Percentiles rank a stretch among this genome's conserved stretches.
phyloP scores from a whole-genome alignment of 2,113 vertebrate genomes.

The Solea solea region DNA sequence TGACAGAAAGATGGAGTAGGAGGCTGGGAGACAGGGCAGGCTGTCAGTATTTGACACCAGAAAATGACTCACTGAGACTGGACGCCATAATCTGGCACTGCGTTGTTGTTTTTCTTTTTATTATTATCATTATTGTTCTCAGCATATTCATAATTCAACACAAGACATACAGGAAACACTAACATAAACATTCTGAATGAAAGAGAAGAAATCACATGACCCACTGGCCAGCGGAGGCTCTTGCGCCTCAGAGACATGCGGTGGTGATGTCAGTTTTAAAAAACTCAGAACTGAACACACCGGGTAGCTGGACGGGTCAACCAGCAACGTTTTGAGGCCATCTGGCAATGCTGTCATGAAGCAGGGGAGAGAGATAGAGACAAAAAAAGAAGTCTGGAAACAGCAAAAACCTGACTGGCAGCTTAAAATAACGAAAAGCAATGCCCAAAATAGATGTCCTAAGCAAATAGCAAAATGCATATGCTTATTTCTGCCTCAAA shows the following conservation, averaged over 20 bases:
- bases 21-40: constrained; percentile 25
- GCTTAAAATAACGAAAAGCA: constrained; percentile 21
- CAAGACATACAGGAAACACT: constrained; percentile 80
- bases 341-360: constrained; percentile 9
- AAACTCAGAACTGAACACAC: constrained; percentile 60
- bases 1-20: constrained; percentile 27
- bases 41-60: constrained; percentile 28
- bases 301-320: constrained; percentile 21
- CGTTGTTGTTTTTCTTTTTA: constrained; percentile 17
- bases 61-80: constrained; percentile 37
- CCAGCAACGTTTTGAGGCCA: constrained; percentile 46
- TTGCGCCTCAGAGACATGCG: constrained; percentile 70
- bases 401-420: constrained; percentile 16
- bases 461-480: constrained; percentile 21
- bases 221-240: constrained; percentile 51
- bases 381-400: background rate
- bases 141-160: constrained; percentile 80
- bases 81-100: constrained; percentile 25
- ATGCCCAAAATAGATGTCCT: constrained; percentile 5
- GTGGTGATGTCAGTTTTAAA: constrained; percentile 57
- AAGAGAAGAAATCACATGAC: constrained; percentile 74
- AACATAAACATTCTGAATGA: constrained; percentile 78
- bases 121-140: constrained; percentile 65
- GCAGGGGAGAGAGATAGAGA: background rate
- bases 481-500: constrained; percentile 45